Base-by-base conservation (phyloP, 1,140 invertebrate genomes). In the Zaprionus kolodkinae region DNA sequence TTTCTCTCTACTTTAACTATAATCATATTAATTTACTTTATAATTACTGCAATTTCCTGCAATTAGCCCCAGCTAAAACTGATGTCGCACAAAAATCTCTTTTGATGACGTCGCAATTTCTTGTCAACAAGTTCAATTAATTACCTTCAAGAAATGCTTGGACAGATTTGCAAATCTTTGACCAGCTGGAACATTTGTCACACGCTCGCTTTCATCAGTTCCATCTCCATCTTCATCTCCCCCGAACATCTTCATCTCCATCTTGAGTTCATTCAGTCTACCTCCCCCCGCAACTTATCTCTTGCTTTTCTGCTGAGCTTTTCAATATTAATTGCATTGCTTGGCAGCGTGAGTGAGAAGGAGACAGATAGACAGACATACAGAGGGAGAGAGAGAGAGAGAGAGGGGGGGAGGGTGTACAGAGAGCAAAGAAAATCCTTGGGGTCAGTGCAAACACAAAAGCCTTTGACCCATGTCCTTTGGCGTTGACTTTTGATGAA, bases 281-380 rank as follows among this genome's bases (percentile, higher is more conserved):
- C 59, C 59, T n/a, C n/a, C 64, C 38, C 7, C 6, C 1, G 33
- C 33, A 61, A 61, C 72, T 59, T 43, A 67, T 69, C 61, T 27
- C 56, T 59, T 64, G 52, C 57, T 75, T 63, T 76, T 67, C 33
- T 73, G 79, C 66, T 64, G 61, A 88, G 84, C 72, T 84, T 88
- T 79, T 76, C 81, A 79, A 88, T 88, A 88, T 88, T 88, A 88
- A 88, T 88, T 88, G 85, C 86, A 78, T 59, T 55, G 83, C 84
- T 75, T 67, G 40, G 63, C 74, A 72, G 52, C 55, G 60, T 62
- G 43, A 70, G 66, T 59, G 63, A 3, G 27, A 6, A 6, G 3
- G 27, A 6, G 33, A 35, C 30, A 68, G 54, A 36, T 15, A 33
- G n/a, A 11, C 38, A 50, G 55, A 43, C 50, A 54, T 12, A 2